A percentile compares a stretch with the other conserved stretches of the same genome.
phyloP scores from a whole-genome alignment of 1,140 invertebrate species.

The Scaptomyza pallida region DNA sequence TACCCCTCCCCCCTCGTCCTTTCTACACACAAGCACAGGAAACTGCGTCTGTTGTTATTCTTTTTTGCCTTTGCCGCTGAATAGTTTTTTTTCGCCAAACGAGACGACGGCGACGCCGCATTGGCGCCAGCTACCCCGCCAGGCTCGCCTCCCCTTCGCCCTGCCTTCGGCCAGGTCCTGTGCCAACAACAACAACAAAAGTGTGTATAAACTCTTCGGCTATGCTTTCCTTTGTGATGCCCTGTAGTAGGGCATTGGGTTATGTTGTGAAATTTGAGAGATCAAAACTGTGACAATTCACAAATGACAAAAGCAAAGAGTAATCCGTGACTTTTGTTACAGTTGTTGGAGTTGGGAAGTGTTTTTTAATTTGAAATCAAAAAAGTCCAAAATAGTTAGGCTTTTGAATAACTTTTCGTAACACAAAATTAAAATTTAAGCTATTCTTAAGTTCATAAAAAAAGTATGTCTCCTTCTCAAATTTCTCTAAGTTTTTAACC shows the following conservation, averaged over 20 bases:
- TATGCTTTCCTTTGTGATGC: constrained; percentile 24
- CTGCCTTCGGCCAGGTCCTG: constrained; percentile 40
- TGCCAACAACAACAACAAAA: constrained; percentile 40
- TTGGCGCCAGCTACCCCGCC: constrained; percentile 51
- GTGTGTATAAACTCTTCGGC: not conserved
- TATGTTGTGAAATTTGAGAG: constrained; percentile 19
- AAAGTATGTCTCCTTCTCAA: no score
- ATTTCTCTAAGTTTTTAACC: no score
- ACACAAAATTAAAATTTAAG: no score
- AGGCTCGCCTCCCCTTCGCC: constrained; percentile 9
- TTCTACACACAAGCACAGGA: constrained; percentile 49
- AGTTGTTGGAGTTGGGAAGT: no score
- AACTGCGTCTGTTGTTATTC: constrained; percentile 70
- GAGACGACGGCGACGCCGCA: constrained; percentile 40
- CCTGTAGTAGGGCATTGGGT: constrained; percentile 40
- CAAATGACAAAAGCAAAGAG: no score
- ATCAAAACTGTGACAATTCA: not conserved
- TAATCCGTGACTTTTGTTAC: no score
- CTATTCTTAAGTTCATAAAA: no score
- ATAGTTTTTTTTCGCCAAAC: constrained; percentile 64
- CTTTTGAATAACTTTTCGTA: no score
- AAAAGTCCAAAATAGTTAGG: no score
- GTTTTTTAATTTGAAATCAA: no score
- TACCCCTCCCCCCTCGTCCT: constrained; percentile 33
- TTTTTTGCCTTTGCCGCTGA: constrained; percentile 10